phyloP scores from a whole-genome alignment of 1,140 invertebrate genomes.

The Andricus grossulariae region DNA sequence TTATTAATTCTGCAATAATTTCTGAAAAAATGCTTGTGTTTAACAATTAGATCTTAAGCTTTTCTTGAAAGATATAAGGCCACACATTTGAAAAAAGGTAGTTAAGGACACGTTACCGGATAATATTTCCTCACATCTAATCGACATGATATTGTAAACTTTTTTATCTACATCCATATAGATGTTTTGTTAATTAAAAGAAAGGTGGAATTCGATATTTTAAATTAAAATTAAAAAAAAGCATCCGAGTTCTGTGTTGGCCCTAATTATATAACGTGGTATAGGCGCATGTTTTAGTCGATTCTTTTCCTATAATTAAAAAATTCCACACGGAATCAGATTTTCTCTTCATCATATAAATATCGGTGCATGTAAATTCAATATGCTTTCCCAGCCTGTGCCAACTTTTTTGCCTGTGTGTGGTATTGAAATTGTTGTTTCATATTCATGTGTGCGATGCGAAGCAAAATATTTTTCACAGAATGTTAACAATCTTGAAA shows the following conservation, averaged over 20 bases:
- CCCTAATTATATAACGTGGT: not conserved
- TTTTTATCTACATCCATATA: not conserved
- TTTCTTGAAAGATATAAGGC: no score
- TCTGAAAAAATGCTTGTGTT: no score
- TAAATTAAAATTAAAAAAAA: no score
- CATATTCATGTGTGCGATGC: not conserved
- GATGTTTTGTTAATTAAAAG: no score
- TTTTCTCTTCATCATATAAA: slow-evolving; percentile 45
- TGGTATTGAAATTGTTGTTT: slow-evolving; percentile 18
- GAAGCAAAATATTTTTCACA: not conserved
- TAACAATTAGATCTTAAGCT: no score
- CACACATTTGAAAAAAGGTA: no score
- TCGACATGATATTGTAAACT: no score
- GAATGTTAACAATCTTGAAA: not conserved
- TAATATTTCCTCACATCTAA: no score
- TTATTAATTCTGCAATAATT: no score
- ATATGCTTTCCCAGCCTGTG: not conserved
- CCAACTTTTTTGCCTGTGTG: slow-evolving; percentile 6
- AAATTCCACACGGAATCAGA: slow-evolving; percentile 68
- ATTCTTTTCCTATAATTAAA: slow-evolving; percentile 63
- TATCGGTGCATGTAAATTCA: slow-evolving; percentile 17
- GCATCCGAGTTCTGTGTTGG: no score
- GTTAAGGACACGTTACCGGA: no score
- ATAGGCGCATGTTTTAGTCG: not conserved
- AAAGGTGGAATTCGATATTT: no score